phyloP scores from a whole-genome alignment of 2,797 vertebrate genomes.

The Lemur catta region DNA sequence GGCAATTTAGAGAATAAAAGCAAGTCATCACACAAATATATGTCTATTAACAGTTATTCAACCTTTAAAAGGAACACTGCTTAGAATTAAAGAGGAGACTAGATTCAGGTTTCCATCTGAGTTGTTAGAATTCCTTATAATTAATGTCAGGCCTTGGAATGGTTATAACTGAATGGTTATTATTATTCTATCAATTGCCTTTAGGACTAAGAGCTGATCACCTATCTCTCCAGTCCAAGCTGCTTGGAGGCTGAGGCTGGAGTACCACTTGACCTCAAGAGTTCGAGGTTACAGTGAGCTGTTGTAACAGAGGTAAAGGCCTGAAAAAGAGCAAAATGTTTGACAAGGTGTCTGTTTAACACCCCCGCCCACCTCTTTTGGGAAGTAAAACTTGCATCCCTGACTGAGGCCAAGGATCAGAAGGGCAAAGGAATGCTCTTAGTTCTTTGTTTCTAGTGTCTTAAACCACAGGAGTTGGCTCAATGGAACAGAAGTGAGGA shows the following conservation, averaged over 20 bases:
- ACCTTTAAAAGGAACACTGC: neutral
- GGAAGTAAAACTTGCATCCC: too few species aligned
- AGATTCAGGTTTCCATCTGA: neutral
- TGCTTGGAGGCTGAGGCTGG: too few species aligned
- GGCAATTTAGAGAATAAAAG: constrained; percentile 28
- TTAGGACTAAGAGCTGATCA: neutral
- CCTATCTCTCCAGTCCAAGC: neutral
- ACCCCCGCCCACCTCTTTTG: too few species aligned
- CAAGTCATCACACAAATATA: constrained; percentile 16
- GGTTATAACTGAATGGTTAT: neutral
- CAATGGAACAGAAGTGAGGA: too few species aligned
- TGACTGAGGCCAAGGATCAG: too few species aligned
- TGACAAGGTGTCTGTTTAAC: too few species aligned
- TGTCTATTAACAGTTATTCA: neutral
- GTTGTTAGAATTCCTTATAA: neutral
- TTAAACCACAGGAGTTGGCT: too few species aligned
- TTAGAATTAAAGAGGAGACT: neutral
- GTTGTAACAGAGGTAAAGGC: too few species aligned
- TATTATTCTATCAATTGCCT: neutral
- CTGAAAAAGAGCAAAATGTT: too few species aligned
- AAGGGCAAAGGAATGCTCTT: too few species aligned
- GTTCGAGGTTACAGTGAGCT: neutral
- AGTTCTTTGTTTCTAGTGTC: too few species aligned
- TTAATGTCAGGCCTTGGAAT: neutral
- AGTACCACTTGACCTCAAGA: neutral